Conservation (phyloP, 64 coral and sea anemone species). For the Platygyra sinensis region DNA sequence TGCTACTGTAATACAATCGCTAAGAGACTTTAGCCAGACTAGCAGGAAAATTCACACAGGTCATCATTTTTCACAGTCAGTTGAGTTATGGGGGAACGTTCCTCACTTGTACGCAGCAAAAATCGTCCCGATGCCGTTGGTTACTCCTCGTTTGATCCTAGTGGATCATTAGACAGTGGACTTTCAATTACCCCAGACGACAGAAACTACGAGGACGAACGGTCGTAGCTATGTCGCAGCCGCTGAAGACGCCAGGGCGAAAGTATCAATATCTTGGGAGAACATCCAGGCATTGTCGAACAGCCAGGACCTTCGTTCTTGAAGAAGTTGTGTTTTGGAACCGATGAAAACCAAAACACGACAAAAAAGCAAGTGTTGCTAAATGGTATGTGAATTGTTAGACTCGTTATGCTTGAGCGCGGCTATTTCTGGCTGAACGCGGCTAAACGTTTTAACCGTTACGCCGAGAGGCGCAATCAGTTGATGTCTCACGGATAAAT, state of each 20-base stretch:
- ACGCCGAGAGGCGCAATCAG: no score
- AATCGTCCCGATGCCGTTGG: background rate
- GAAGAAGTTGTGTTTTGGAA: background rate
- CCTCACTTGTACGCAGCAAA: background rate
- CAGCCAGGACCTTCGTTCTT: background rate
- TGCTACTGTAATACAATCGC: no score
- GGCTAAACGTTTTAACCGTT: no score
- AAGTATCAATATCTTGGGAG: conserved; percentile 15
- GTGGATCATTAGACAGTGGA: conserved; percentile 5
- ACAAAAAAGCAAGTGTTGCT: conserved; percentile 1
- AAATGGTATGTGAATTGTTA: background rate
- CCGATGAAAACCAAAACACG: background rate
- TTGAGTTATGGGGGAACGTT: background rate
- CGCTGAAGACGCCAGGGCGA: background rate
- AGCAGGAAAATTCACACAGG: background rate
- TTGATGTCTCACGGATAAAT: no score
- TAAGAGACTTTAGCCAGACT: no score
- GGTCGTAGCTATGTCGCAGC: background rate
- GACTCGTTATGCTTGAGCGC: background rate
- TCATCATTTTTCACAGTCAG: background rate
- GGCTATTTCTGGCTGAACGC: no score
- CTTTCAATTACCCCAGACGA: background rate
- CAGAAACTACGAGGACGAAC: background rate
- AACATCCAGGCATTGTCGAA: conserved; percentile 6
- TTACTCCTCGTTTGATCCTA: background rate